A percentile compares a stretch with the other conserved stretches of the same genome.
Evolutionary conservation across 2,888 invertebrate genomes (phyloP).

Genomic region (Phyllotreta cruciferae): DNA sequence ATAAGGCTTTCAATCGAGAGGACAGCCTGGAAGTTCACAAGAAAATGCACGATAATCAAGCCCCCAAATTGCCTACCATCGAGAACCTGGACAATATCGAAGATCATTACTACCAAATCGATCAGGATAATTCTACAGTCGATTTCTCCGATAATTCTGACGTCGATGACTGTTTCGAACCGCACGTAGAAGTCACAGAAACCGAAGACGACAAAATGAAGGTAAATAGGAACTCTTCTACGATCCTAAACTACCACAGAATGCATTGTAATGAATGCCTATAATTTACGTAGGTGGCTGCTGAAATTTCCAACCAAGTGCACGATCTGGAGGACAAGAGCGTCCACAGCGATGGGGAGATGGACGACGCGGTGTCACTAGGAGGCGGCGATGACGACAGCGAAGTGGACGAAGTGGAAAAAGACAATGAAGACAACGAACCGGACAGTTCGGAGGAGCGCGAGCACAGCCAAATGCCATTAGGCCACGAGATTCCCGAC

Average conservation of each 20-base stretch:
- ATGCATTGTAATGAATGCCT: too few relatives aligned
- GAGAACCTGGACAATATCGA: slow-evolving; percentile 59
- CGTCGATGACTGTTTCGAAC: slow-evolving; percentile 51
- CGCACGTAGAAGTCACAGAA: slow-evolving; percentile 53
- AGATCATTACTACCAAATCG: slow-evolving; percentile 54
- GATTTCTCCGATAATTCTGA: slow-evolving; percentile 39
- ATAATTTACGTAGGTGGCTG: slow-evolving; percentile 16
- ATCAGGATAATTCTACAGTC: slow-evolving; percentile 43
- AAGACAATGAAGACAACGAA: slow-evolving; percentile 17
- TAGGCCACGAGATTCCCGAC: slow-evolving; percentile 16
- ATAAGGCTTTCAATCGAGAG: slow-evolving; percentile 58
- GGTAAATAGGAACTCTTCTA: too few relatives aligned
- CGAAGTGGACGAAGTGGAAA: slow-evolving; percentile 28
- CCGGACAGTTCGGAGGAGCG: slow-evolving; percentile 18
- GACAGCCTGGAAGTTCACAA: slow-evolving; percentile 59
- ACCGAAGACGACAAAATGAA: slow-evolving; percentile 41
- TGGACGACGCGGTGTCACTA: slow-evolving; percentile 1
- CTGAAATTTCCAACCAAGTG: slow-evolving; percentile 19
- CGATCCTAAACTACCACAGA: too few relatives aligned
- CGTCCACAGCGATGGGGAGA: slow-evolving; percentile 32
- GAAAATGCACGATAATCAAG: slow-evolving; percentile 54
- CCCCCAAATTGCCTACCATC: slow-evolving; percentile 55
- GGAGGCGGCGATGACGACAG: slow-evolving; percentile 25
- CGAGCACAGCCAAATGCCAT: slow-evolving; percentile 21
- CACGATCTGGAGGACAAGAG: slow-evolving; percentile 26